Evolutionary conservation across 2,888 invertebrate species (phyloP).

Genomic region (Arctia plantaginis): DNA sequence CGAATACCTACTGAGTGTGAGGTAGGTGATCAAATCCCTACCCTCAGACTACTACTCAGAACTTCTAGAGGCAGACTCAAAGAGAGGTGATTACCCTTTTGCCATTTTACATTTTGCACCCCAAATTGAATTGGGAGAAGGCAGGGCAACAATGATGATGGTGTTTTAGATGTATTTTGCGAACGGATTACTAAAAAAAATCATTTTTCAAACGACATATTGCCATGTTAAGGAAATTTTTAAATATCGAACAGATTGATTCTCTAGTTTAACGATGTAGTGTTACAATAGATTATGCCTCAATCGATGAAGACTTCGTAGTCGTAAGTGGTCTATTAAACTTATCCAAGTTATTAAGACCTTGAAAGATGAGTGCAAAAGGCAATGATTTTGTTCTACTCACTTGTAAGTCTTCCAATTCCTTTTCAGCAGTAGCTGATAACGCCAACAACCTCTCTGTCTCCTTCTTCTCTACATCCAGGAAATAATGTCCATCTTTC

Average conservation of each 20-base stretch:
- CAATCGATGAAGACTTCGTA: background rate
- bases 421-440: conserved; percentile 89
- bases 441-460: conserved; percentile 89
- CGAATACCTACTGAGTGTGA: background rate
- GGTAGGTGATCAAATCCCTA: too few species aligned
- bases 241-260: too few species aligned
- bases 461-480: conserved; percentile 91
- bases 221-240: too few species aligned
- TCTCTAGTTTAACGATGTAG: background rate
- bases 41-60: too few species aligned
- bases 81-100: too few species aligned
- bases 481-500: conserved; percentile 92
- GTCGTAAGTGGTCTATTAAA: background rate
- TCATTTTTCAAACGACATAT: too few species aligned
- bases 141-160: too few species aligned
- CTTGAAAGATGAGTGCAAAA: background rate
- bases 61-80: too few species aligned
- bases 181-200: too few species aligned
- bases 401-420: conserved; percentile 87
- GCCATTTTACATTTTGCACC: too few species aligned
- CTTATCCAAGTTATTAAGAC: background rate
- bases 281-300: background rate
- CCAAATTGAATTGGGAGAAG: too few species aligned
- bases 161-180: too few species aligned
- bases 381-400: conserved; percentile 24